Conservation (phyloP, 2,113 vertebrate species). For the Piaya cayana region DNA sequence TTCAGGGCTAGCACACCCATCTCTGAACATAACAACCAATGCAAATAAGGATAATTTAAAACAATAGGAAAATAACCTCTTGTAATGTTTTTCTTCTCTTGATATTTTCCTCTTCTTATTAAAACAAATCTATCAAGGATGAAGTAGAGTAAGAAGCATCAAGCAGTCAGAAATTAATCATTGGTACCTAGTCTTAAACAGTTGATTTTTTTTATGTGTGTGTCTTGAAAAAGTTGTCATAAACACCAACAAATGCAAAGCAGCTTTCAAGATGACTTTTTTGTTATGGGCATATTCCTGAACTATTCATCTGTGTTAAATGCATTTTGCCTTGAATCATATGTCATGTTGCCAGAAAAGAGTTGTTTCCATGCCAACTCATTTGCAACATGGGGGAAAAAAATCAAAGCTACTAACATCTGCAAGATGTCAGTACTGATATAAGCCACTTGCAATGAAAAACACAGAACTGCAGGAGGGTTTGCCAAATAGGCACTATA, state of each 20-base stretch:
- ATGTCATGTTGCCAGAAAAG: constrained; percentile 83
- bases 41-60: not conserved
- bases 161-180: constrained; percentile 30
- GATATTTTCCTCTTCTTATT: not conserved
- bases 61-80: not conserved
- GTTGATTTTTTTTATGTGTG: not conserved
- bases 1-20: not conserved
- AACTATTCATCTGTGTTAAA: constrained; percentile 85
- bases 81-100: not conserved
- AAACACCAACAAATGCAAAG: constrained; percentile 79
- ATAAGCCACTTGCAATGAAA: constrained; percentile 79
- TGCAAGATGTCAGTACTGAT: constrained; percentile 82
- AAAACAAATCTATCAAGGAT: not conserved
- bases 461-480: constrained; percentile 63
- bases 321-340: constrained; percentile 84
- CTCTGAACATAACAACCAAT: not conserved
- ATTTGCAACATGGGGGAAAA: constrained; percentile 74
- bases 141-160: not conserved
- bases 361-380: constrained; percentile 88
- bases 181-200: not conserved
- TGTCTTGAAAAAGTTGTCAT: constrained; percentile 77
- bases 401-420: constrained; percentile 85
- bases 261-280: constrained; percentile 80
- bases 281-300: constrained; percentile 80
- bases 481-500: constrained; percentile 75